These are phyloP conservation scores for Chironomus striatipennis DNA, from an alignment of 1,140 invertebrate genomes.

Conservation along the genomic window DNA sequence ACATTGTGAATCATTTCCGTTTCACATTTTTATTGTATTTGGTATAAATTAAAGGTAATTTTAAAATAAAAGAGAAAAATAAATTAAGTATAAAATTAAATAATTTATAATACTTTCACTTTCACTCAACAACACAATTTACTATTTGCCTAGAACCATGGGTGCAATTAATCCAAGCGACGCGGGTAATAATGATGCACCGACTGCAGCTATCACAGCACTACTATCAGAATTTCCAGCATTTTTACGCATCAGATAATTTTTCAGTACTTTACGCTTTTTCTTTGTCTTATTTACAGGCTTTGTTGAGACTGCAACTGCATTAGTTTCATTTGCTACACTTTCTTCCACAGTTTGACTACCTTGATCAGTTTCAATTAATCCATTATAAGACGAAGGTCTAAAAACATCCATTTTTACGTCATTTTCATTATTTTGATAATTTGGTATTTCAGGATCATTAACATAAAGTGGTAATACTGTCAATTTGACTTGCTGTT, in stretches of 20 bases:
- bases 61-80: not conserved
- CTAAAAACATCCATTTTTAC: not conserved
- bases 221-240: constrained; percentile 42
- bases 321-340: constrained; percentile 31
- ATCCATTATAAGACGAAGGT: constrained; percentile 60
- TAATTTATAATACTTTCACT: not conserved
- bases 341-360: constrained; percentile 56
- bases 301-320: not conserved
- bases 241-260: constrained; percentile 32
- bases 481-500: constrained; percentile 54
- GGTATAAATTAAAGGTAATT: constrained; percentile 2
- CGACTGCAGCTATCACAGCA: constrained; percentile 59
- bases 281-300: constrained; percentile 15
- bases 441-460: constrained; percentile 39
- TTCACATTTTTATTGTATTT: not conserved
- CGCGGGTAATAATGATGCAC: constrained; percentile 66
- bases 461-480: constrained; percentile 50
- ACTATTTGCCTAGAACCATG: constrained; percentile 51
- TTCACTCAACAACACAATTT: not conserved
- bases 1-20: no score
- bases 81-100: constrained; percentile 15
- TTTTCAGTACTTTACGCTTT: constrained; percentile 2
- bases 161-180: constrained; percentile 71
- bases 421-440: constrained; percentile 52
- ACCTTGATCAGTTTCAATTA: constrained; percentile 62